Conservation (phyloP, 2,113 vertebrate genomes). For the Pelmatolapia mariae region DNA sequence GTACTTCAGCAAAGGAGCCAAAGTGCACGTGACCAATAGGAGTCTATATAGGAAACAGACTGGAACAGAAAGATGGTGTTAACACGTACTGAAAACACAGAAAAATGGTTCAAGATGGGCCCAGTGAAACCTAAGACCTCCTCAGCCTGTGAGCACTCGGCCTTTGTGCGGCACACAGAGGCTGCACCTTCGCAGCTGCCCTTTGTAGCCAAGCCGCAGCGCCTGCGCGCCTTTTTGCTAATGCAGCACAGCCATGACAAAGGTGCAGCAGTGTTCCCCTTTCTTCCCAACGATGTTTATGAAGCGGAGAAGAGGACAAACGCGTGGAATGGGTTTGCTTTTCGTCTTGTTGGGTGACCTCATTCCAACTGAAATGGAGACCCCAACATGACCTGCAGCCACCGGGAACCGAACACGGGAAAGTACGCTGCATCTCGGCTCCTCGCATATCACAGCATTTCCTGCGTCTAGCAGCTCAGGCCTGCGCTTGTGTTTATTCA, state of each 20-base stretch:
- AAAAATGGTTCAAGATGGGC: constrained; percentile 39
- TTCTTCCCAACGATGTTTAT: neutral
- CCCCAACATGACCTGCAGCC: constrained; percentile 55
- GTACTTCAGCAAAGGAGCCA: neutral
- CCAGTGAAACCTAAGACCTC: constrained; percentile 25
- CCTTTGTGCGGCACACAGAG: neutral
- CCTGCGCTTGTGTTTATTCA: neutral
- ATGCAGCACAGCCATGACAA: neutral
- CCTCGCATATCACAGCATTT: neutral
- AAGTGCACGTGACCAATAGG: neutral
- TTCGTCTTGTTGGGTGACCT: constrained; percentile 57
- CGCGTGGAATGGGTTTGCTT: constrained; percentile 42
- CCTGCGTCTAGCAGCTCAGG: neutral
- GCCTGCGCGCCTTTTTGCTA: neutral
- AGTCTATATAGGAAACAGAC: neutral
- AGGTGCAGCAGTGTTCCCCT: neutral
- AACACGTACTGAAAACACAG: neutral
- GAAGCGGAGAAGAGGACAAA: constrained; percentile 30
- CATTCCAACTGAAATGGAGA: constrained; percentile 62
- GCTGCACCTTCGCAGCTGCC: neutral
- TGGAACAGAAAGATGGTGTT: constrained; percentile 4
- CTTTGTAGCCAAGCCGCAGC: neutral
- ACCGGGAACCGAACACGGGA: constrained; percentile 29
- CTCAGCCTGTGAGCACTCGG: neutral
- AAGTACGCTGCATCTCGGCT: constrained; percentile 43